Base-by-base conservation (phyloP, 2,888 invertebrate species). In the Hyposoter didymator region DNA sequence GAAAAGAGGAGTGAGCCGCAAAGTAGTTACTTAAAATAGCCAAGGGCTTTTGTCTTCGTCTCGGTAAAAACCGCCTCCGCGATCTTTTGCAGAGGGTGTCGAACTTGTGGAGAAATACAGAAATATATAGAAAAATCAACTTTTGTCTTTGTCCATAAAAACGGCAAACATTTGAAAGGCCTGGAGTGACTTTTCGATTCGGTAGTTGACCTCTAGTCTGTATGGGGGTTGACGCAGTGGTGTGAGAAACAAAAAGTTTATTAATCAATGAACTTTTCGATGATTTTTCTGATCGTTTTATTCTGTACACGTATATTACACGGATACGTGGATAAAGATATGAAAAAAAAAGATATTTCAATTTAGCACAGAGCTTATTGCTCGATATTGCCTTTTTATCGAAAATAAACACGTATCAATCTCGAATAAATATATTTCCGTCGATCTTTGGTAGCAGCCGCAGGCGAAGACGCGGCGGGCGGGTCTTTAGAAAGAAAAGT, bases 11-110 rank as follows among this genome's bases (percentile, higher is more conserved):
- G 76, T 39, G 75, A 83, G 76, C 81, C 76, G 76, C 82, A 84
- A 87, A 83, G 66, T 78, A 85, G 85, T 87, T 87, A 87, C 86
- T 87, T 84, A 81, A 72, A 86, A 86, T 84, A 74, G 85, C 83
- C 73, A 84, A 75, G 83, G 80, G 85, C 86, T 86, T 87, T 87
- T 87, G 85, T 88, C 80, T 82, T 64, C 72, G 73, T 52, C 28
- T 69, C 47, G n/a, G 47, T 45, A 69, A 47, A 69, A 69, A 47
- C 69, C 28, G 32, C 28, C 8, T 47, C 28, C 28, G 28, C 28
- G 28, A 28, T 47, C 28, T 32, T 10, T 0, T 10, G 17, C 28
- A 28, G 69, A 47, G 52, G 35, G 6, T 32, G 49, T 32, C 32
- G 72, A 47, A 32, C 19, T 35, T 3, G 39, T 10, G n/a, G n/a